Base-by-base conservation (phyloP, 2,888 invertebrate species). In the Hypercompe scribonia region DNA sequence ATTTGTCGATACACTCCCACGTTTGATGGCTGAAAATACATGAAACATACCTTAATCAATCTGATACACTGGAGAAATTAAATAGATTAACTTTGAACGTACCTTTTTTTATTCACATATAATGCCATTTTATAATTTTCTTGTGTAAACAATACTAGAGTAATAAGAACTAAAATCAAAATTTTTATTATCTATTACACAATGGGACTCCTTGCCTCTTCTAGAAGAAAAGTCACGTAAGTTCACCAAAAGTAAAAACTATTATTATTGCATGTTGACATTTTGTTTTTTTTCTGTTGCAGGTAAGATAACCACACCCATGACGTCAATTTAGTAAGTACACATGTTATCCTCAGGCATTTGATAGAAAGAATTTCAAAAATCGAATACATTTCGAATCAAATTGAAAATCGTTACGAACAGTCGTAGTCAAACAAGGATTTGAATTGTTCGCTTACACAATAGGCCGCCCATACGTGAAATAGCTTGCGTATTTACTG, bases 261-360 rank as follows among this genome's bases (percentile, higher is more conserved):
- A 24, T 50, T 50, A 18, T 36, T 15, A 18, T 3, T 24, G 24
- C 24, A 50, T 24, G 24, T 50, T 24, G 24, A 50, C 50, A 50
- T 24, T 50, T 42, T 50, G 50, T 71, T 68, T 72, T 74, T 68
- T 80, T 73, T 75, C 88, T 89, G 85, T 91, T 91, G 79, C 91
- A 91, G 92, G 91, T 91, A 91, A 90, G 89, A n/a, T 4, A 31
- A 50, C n/a, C 5, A 61, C n/a, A 39, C 24, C 31, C 11, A 50
- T 36, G 18, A 31, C 15, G 15, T 31, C 31, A 31, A 61, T 31
- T 31, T 18, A 31, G 61, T 58, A 28, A 58, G 58, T 58, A 13
- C 58, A 15, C 15, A 58, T 13, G 5, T 31, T 15, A 58, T 58
- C 24, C 21, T 24, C 7, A 61, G 18, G 18, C 31, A 31, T 31